Evolutionary conservation across 2,113 vertebrate genomes (phyloP).

Genomic region (Urocolius indicus): DNA sequence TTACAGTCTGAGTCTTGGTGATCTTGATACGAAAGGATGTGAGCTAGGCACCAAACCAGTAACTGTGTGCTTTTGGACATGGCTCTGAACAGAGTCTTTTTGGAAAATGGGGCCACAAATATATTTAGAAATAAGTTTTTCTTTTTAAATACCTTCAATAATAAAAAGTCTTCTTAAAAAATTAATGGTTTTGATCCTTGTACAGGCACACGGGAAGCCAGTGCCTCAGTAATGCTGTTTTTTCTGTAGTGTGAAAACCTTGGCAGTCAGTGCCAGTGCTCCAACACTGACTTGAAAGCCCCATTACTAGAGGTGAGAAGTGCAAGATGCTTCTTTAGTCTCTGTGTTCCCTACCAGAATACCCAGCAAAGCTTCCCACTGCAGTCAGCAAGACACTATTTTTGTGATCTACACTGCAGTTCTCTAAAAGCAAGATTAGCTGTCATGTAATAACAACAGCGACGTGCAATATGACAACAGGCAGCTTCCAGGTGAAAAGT

Average conservation of each 20-base stretch:
- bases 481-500: constrained; percentile 37
- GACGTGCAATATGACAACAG: constrained; percentile 14
- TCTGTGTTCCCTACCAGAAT: not conserved
- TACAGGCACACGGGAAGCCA: not conserved
- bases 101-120: not conserved
- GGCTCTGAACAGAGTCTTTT: not conserved
- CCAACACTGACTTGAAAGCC: not conserved
- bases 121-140: not conserved
- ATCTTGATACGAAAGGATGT: not conserved
- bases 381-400: constrained; percentile 24
- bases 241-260: not conserved
- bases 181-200: not conserved
- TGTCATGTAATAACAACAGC: constrained; percentile 18
- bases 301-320: not conserved
- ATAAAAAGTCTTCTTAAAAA: not conserved
- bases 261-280: not conserved
- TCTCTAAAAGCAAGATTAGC: constrained; percentile 36
- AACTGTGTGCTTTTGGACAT: not conserved
- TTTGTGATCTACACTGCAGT: not conserved
- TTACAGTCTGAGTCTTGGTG: not conserved
- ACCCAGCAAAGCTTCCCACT: not conserved
- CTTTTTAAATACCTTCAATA: not conserved
- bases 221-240: not conserved
- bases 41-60: not conserved
- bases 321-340: not conserved